Evolutionary conservation across 2,888 invertebrate species (phyloP).

Genomic region (Acanthacorydalis orientalis): DNA sequence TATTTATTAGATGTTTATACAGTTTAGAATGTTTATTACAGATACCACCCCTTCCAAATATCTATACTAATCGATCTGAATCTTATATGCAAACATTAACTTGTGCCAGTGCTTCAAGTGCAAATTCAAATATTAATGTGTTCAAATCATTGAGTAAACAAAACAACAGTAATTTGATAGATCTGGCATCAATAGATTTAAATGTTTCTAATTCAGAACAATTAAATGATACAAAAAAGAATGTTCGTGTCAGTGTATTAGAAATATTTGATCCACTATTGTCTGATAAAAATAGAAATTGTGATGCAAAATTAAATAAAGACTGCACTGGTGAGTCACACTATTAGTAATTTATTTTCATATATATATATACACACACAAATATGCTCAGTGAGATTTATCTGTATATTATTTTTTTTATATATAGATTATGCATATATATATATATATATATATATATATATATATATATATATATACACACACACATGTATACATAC

Average conservation of each 20-base stretch:
- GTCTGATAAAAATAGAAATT: constrained; percentile 23
- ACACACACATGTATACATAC: no score
- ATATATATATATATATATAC: no score
- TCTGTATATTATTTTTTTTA: no score
- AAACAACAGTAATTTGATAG: constrained; percentile 38
- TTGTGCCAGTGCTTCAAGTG: constrained; percentile 11
- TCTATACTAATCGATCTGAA: constrained; percentile 19
- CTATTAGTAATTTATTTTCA: background rate
- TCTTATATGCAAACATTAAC: constrained; percentile 10
- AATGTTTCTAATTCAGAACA: constrained; percentile 19
- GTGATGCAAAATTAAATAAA: background rate
- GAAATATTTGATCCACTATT: constrained; percentile 80
- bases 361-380: background rate
- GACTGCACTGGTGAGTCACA: background rate
- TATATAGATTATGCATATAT: no score
- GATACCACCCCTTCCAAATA: constrained; percentile 24
- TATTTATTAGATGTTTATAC: background rate
- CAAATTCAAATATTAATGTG: constrained; percentile 24
- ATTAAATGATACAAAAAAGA: constrained; percentile 19
- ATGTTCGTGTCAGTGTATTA: constrained; percentile 50
- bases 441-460: no score
- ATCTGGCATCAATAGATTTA: constrained; percentile 29
- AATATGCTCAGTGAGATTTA: no score
- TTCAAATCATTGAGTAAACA: constrained; percentile 28
- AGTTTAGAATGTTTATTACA: constrained; percentile 13